phyloP scores from a whole-genome alignment of 2,888 invertebrate genomes.

The Ectropis crepuscularia region DNA sequence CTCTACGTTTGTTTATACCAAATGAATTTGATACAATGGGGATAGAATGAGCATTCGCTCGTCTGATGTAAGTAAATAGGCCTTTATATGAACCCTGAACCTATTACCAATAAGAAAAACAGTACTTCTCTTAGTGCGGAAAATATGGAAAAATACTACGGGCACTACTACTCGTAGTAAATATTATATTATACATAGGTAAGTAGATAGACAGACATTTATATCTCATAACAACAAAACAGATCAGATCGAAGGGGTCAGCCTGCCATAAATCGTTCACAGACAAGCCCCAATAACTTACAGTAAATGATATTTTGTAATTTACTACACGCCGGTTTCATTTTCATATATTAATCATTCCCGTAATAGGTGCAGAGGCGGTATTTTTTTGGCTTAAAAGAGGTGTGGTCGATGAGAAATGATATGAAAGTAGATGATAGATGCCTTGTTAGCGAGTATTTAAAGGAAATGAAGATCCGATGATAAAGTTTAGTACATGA shows the following conservation, averaged over 20 bases:
- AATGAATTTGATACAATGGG: too few species aligned
- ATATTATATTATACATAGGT: too few species aligned
- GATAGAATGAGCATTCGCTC: too few species aligned
- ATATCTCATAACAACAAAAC: conserved; percentile 11
- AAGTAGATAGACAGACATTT: too few species aligned
- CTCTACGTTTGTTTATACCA: too few species aligned
- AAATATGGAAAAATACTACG: too few species aligned
- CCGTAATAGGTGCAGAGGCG: conserved; percentile 50
- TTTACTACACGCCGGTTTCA: conserved; percentile 31
- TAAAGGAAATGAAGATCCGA: conserved; percentile 21
- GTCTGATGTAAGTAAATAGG: too few species aligned
- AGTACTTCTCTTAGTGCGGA: too few species aligned
- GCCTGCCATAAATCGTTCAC: conserved; percentile 33
- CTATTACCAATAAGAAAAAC: too few species aligned
- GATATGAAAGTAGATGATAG: conserved; percentile 23
- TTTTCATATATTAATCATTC: conserved; percentile 52
- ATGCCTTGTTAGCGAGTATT: conserved; percentile 21
- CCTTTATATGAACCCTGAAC: too few species aligned
- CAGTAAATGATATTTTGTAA: conserved; percentile 39
- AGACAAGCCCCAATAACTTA: conserved; percentile 33
- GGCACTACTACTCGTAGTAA: too few species aligned
- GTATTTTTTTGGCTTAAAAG: conserved; percentile 27
- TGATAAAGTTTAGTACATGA: conserved; percentile 13
- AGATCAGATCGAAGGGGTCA: conserved; percentile 30
- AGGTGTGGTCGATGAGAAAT: conserved; percentile 35